Evolutionary conservation across 2,888 invertebrate genomes (phyloP), one percentile per base, ranked within the genome.

Genomic region (Trichopria drosophilae): DNA sequence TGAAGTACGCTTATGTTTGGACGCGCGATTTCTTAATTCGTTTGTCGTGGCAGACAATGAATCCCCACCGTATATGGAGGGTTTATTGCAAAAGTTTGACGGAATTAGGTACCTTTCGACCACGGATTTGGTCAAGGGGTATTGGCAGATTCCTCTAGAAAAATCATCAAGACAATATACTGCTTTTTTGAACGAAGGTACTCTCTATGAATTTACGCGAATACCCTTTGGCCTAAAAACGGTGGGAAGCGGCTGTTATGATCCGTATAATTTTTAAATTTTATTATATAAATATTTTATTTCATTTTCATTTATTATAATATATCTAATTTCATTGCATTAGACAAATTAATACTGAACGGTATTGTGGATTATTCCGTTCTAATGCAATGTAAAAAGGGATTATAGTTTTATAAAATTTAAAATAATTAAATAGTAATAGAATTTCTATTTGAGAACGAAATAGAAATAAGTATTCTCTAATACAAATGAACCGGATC

Each of bases 1-100:
- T 1, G 29, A 40, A 24, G 24, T 48, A n/a, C 26, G 48, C 22
- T 22, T 40, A 3, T 48, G 67, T 52, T 50, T 68, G 31, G 66
- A 69, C 45, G 67, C 66, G 10, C 44, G 68, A 3, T 47, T 49
- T 39, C 32, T 66, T 6, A 68, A 69, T 51, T 49, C 46, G 6
- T 32, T 50, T 19, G 65, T 69, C 50, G 51, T 59, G 26, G 39
- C 58, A 0, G 65, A 67, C 36, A 51, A 58, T 10, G 66, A 66
- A 32, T 51, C 56, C 28, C 40, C 47, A 9, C 55, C 55, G 0
- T 16, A 55, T 6, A 48, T 49, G 6, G 34, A 29, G 6, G 58
- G 57, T 26, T 32, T 60, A 4, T 28, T 54, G 15, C 42, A 49
- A 18, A 39, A 34, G 28, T 47, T 54, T 41, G 18, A 42, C 16